Base-by-base conservation (phyloP, 2,888 invertebrate species). In the Eupithecia vulgata region DNA sequence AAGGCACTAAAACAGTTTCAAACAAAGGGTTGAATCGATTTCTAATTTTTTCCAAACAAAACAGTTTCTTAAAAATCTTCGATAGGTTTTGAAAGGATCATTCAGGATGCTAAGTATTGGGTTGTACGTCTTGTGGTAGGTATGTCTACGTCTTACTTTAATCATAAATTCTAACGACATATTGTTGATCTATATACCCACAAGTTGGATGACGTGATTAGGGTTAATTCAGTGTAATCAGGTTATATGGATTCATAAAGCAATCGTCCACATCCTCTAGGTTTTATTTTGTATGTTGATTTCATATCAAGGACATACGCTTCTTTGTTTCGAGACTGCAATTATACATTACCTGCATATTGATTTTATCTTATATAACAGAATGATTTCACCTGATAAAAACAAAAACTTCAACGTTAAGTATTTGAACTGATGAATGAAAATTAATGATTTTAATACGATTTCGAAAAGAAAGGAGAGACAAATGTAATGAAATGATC, bases 181-280 rank as follows among this genome's bases (percentile, higher is more conserved):
- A 74, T 74, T 69, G 68, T 68, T 57, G 30, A 25, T 12, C 17
- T 1, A 34, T 65, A 48, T 42, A 21, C 17, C 48, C 67, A 37
- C 35, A 64, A 10, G 35, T 42, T 37, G 21, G 15, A 13, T 37
- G 59, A 37, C 67, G 80, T 73, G 67, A 17, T 69, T 37, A 35
- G 70, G 61, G 70, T 72, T 72, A 21, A 45, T 61, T 59, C 65
- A 68, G 59, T 13, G 64, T 71, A 62, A 70, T 70, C 34, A 75
- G 75, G 65, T 52, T 68, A 72, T 75, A 61, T 40, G n/a, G 40
- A 75, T 75, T 70, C 75, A 70, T 61, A 61, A 61, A 70, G 68
- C 66, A 30, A 64, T 64, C 34, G 42, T 57, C n/a, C 34, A 65
- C 25, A 64, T 68, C 67, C 71, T 72, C 68, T 71, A 68, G 67